These are phyloP conservation scores for Seira ritae DNA, from an alignment of 2,888 invertebrate species.

Conservation along the genomic window DNA sequence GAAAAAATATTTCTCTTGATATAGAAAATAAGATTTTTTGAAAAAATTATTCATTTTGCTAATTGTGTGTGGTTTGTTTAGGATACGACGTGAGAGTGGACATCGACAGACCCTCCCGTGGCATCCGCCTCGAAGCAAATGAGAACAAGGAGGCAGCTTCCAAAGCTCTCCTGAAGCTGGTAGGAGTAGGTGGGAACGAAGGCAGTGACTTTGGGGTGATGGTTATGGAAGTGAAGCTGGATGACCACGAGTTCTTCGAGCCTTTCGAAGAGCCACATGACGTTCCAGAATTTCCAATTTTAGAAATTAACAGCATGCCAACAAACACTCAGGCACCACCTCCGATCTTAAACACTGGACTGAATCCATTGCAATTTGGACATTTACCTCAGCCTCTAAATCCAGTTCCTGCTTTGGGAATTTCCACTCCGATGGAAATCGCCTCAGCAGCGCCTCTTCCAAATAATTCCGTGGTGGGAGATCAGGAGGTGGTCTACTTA, in stretches of 20 bases:
- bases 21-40: no score
- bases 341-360: slow-evolving; percentile 29
- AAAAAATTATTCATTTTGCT: no score
- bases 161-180: slow-evolving; percentile 42
- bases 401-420: slow-evolving; percentile 17
- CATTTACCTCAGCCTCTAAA: slow-evolving; percentile 8
- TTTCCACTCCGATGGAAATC: slow-evolving; percentile 37
- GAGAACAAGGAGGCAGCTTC: slow-evolving; percentile 57
- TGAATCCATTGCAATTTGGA: background rate
- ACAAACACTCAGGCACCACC: background rate
- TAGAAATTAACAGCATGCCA: slow-evolving; percentile 50
- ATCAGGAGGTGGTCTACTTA: slow-evolving; percentile 35
- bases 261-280: slow-evolving; percentile 42
- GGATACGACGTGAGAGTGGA: slow-evolving; percentile 63
- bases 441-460: background rate
- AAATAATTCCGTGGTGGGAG: background rate
- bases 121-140: slow-evolving; percentile 47
- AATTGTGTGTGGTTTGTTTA: slow-evolving; percentile 21
- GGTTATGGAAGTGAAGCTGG: slow-evolving; percentile 51
- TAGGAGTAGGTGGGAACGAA: background rate
- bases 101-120: slow-evolving; percentile 39
- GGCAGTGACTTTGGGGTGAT: slow-evolving; percentile 19
- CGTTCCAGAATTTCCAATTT: slow-evolving; percentile 42
- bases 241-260: slow-evolving; percentile 40
- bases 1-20: background rate